These are phyloP conservation scores for Penaeus japonicus DNA, from an alignment of 1,140 invertebrate species.

Conservation along the genomic window DNA sequence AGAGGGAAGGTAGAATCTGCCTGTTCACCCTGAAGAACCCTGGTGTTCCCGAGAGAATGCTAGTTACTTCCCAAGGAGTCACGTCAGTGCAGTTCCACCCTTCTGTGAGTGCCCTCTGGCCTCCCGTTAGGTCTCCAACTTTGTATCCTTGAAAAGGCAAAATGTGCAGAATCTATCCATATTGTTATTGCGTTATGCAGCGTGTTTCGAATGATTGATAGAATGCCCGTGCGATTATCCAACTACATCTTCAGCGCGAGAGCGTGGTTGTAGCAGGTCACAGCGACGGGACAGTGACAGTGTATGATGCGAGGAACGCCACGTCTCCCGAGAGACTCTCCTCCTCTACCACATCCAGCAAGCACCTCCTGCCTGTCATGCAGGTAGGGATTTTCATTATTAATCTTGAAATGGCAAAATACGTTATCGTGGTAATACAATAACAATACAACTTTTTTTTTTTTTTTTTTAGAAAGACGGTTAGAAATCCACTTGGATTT, in stretches of 20 bases:
- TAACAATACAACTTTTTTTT: too few species aligned
- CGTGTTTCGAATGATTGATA: neutral
- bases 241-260: neutral
- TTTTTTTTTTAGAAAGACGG: too few species aligned
- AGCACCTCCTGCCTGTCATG: constrained; percentile 21
- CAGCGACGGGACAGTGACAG: neutral
- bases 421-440: too few species aligned
- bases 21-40: constrained; percentile 43
- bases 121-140: too few species aligned
- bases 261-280: neutral
- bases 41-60: constrained; percentile 20
- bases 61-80: constrained; percentile 6
- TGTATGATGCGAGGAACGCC: neutral
- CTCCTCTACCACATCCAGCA: neutral
- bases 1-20: constrained; percentile 21
- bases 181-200: neutral
- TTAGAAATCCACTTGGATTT: too few species aligned
- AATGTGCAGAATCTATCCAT: neutral
- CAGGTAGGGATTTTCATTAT: neutral
- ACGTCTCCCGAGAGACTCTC: neutral
- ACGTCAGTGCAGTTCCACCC: constrained; percentile 8
- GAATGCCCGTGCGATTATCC: neutral
- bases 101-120: neutral
- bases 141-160: neutral
- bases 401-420: neutral